Base-by-base conservation (phyloP, 2,113 vertebrate genomes). In the Campylomormyrus tamandua region DNA sequence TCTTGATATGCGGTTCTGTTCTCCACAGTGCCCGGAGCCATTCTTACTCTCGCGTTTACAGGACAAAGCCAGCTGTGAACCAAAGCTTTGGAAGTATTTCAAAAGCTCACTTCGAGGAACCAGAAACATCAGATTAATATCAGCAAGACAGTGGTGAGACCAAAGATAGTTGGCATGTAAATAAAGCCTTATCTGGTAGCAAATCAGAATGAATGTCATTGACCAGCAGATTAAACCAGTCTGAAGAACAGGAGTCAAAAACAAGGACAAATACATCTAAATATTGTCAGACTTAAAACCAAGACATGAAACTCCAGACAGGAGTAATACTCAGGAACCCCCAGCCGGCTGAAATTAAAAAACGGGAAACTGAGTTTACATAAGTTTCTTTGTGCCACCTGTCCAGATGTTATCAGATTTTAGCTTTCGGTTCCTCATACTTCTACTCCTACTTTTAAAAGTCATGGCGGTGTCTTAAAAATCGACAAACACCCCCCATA, bases 361-460 rank as follows among this genome's bases (percentile, higher is more conserved):
- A 84, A 19, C 52, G n/a, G 85, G 83, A 49, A 50, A 90, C 89
- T 90, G 48, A 90, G 84, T 74, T 90, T 87, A 87, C 27, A 66
- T 87, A 87, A 77, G 58, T 90, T 39, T 52, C 27, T 66, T 83
- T 27, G 45, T 13, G 88, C 62, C 88, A 80, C 66, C 62, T 80
- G 27, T 48, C 88, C 66, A 89, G 89, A 87, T 90, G 56, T 90
- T 90, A 87, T 90, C 83, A 74, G 27, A 87, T 87, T 87, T 62
- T 70, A 90, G 35, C 58, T 24, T 21, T 90, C n/a, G 4, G 42
- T 80, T 17, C 83, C n/a, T 87, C 45, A 17, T 19, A 46, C 19
- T 83, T 11, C 53, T 48, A 74, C 66, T 89, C 46, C 7, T 50
- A 6, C 45, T 77, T 39, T 7, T 17, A 39, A 39, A 74, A 74